A percentile compares a stretch with the other conserved stretches of the same genome.
Conservation (phyloP, 2,113 vertebrate species). For the Onychostoma macrolepis region DNA sequence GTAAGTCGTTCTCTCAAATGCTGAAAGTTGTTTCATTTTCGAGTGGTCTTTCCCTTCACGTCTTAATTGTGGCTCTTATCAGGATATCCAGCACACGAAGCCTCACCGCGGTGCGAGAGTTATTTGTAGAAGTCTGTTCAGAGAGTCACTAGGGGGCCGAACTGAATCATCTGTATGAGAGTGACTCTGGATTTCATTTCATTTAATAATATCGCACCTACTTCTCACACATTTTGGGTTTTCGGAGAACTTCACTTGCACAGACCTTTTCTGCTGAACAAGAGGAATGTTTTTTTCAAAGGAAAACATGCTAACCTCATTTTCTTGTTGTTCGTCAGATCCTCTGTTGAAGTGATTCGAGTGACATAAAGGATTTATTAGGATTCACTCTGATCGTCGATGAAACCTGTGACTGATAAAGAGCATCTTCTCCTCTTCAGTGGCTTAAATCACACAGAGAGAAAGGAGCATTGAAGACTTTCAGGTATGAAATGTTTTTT, state of each 20-base stretch:
- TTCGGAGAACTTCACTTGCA: neutral
- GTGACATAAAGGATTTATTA: neutral
- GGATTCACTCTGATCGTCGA: neutral
- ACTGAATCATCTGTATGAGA: neutral
- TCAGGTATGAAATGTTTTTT: neutral
- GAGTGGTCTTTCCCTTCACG: too few relatives aligned
- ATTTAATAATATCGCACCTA: constrained; percentile 8
- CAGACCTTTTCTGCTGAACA: neutral
- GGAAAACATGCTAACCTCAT: neutral
- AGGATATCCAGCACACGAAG: too few relatives aligned
- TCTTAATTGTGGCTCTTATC: too few relatives aligned
- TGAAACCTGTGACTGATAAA: neutral
- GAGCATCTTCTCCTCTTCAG: neutral
- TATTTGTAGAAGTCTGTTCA: neutral
- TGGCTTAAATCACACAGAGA: neutral
- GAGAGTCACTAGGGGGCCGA: neutral
- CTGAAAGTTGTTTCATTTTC: too few relatives aligned
- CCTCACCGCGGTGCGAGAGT: neutral
- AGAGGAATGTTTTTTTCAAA: too few relatives aligned
- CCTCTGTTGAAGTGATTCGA: neutral
- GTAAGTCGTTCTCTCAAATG: too few relatives aligned
- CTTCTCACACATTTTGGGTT: neutral
- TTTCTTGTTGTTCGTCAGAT: neutral
- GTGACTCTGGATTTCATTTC: neutral
- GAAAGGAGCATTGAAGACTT: neutral